Percentiles rank a stretch among this genome's conserved stretches.
These are phyloP conservation scores for Perithous albicinctus DNA, from an alignment of 2,888 invertebrate species.

Conservation along the genomic window DNA sequence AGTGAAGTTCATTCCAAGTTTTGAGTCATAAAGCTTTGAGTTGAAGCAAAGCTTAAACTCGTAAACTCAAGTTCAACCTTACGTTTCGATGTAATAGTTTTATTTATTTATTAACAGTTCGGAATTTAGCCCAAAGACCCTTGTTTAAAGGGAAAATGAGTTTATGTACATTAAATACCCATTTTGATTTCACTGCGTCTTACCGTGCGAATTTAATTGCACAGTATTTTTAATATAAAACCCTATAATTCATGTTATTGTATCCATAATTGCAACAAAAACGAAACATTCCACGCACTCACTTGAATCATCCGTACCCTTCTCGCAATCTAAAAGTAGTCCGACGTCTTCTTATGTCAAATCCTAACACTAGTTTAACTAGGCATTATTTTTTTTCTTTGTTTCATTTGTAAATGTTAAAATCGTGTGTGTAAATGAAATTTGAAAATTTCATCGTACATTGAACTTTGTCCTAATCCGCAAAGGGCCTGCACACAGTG, in stretches of 20 bases:
- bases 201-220: constrained; percentile 54
- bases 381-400: constrained; percentile 53
- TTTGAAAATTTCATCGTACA: constrained; percentile 79
- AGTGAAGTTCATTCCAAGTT: no score
- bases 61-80: no score
- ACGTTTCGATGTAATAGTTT: no score
- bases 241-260: constrained; percentile 54
- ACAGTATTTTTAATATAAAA: constrained; percentile 66
- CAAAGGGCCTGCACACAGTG: constrained; percentile 65
- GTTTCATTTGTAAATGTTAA: constrained; percentile 49
- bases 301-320: constrained; percentile 54
- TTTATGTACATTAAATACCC: constrained; percentile 45
- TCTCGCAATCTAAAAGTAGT: constrained; percentile 39
- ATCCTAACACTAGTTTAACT: constrained; percentile 38
- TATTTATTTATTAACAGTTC: not conserved
- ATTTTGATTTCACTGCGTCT: constrained; percentile 40
- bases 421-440: constrained; percentile 77
- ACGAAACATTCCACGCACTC: constrained; percentile 63
- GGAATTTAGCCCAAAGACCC: not conserved
- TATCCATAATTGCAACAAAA: constrained; percentile 50
- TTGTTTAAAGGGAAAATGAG: constrained; percentile 7
- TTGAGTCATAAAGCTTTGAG: no score
- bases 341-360: constrained; percentile 58
- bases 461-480: constrained; percentile 74
- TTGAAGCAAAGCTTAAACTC: not conserved